A percentile compares a stretch with the other conserved stretches of the same genome.
Conservation (phyloP, 2,888 invertebrate species). For the Meteorus cinctellus region DNA sequence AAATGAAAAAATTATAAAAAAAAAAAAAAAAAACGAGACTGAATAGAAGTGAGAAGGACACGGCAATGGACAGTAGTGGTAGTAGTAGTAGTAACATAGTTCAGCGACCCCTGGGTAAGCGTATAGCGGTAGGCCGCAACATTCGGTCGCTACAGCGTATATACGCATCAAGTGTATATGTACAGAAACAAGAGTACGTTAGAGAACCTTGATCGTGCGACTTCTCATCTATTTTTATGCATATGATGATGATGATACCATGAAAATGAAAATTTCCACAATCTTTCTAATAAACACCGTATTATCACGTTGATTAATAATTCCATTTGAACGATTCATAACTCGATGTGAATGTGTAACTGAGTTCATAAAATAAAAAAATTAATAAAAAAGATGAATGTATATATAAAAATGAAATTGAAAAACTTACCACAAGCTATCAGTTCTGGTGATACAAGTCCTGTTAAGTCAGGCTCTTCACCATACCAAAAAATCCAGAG, state of each 20-base stretch:
- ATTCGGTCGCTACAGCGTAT: not conserved
- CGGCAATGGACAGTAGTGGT: slow-evolving; percentile 30
- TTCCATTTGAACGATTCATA: no score
- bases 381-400: not conserved
- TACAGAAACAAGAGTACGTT: not conserved
- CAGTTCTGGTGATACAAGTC: slow-evolving; percentile 89
- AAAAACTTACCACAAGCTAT: slow-evolving; percentile 87
- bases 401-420: not conserved
- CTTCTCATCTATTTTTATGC: slow-evolving; percentile 18
- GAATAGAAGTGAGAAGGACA: slow-evolving; percentile 5
- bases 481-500: slow-evolving; percentile 99
- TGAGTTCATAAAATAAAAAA: not conserved
- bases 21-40: not conserved
- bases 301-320: no score
- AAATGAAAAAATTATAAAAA: not conserved
- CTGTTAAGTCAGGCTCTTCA: slow-evolving; percentile 92
- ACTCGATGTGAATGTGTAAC: not conserved
- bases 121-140: slow-evolving; percentile 13
- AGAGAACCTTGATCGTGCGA: not conserved
- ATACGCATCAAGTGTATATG: not conserved
- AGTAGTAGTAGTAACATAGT: slow-evolving; percentile 26
- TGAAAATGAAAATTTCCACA: not conserved
- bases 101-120: slow-evolving; percentile 20
- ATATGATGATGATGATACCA: no score
- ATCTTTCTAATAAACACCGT: no score